These are phyloP conservation scores for Drosophila chauvacae DNA, from an alignment of 1,140 invertebrate species.

Conservation along the genomic window DNA sequence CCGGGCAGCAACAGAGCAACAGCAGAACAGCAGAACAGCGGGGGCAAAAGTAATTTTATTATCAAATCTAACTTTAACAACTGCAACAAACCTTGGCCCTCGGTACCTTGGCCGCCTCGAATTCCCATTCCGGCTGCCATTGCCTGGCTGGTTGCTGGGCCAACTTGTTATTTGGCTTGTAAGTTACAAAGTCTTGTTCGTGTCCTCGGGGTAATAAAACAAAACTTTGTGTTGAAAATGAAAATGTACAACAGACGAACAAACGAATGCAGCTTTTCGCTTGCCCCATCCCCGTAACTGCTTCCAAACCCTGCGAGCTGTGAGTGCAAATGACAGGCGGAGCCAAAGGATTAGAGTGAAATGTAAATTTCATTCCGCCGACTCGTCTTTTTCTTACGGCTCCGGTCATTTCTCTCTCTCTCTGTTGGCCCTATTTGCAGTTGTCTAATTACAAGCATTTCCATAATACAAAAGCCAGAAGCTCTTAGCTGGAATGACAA, in stretches of 20 bases:
- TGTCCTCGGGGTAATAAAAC: conserved; percentile 82
- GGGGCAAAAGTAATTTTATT: conserved; percentile 81
- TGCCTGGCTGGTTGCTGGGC: conserved; percentile 18
- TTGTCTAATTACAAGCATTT: conserved; percentile 62
- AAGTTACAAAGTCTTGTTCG: conserved; percentile 83
- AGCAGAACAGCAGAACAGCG: conserved; percentile 12
- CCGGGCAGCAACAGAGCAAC: conserved; percentile 24
- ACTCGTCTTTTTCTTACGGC: conserved; percentile 15
- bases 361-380: conserved; percentile 74
- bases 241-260: conserved; percentile 71
- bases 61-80: conserved; percentile 82
- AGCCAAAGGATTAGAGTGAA: conserved; percentile 72
- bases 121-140: conserved; percentile 1
- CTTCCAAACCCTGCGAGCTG: conserved; percentile 3
- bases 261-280: conserved; percentile 16
- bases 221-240: conserved; percentile 83
- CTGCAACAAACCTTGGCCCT: conserved; percentile 58
- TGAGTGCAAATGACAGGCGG: conserved; percentile 72
- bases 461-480: conserved; percentile 34
- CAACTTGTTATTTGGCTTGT: conserved; percentile 83
- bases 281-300: neutral
- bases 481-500: conserved; percentile 5
- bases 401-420: neutral
- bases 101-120: conserved; percentile 1
- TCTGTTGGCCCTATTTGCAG: too few species aligned